These are phyloP conservation scores for Drosophila obscura DNA, from an alignment of 1,140 invertebrate genomes.

Conservation along the genomic window DNA sequence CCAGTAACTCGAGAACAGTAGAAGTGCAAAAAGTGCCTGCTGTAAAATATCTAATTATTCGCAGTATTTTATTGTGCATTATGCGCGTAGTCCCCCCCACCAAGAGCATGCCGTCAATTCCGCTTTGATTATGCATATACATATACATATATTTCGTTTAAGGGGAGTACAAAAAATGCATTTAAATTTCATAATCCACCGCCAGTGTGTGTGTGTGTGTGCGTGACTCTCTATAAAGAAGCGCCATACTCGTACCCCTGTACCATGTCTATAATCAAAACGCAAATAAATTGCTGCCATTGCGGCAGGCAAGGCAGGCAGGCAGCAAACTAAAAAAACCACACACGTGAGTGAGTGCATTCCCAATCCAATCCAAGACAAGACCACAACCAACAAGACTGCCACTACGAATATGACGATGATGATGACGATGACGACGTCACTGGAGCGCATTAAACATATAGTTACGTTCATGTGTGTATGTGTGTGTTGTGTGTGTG, in stretches of 20 bases:
- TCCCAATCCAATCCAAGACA: conserved; percentile 37
- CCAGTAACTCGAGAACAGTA: background rate
- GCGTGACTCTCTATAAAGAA: conserved; percentile 9
- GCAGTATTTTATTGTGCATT: too few species aligned
- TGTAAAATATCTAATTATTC: too few species aligned
- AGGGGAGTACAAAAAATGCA: conserved; percentile 23
- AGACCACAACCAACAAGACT: background rate
- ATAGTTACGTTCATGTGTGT: background rate
- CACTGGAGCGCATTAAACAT: conserved; percentile 67
- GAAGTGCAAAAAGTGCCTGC: background rate
- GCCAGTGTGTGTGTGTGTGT: background rate
- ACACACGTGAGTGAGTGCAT: conserved; percentile 54
- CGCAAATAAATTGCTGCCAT: conserved; percentile 74
- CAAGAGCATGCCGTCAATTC: conserved; percentile 23
- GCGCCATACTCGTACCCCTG: background rate
- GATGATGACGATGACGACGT: conserved; percentile 36
- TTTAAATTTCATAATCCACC: conserved; percentile 44
- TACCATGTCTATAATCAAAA: conserved; percentile 48
- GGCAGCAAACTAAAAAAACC: conserved; percentile 1
- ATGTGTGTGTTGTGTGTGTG: conserved; percentile 25
- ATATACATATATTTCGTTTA: conserved; percentile 10
- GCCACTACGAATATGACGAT: background rate
- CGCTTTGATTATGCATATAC: conserved; percentile 4
- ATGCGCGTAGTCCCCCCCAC: background rate
- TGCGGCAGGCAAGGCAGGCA: conserved; percentile 51